phyloP scores from a whole-genome alignment of 2,113 vertebrate species.

The Menura novaehollandiae region DNA sequence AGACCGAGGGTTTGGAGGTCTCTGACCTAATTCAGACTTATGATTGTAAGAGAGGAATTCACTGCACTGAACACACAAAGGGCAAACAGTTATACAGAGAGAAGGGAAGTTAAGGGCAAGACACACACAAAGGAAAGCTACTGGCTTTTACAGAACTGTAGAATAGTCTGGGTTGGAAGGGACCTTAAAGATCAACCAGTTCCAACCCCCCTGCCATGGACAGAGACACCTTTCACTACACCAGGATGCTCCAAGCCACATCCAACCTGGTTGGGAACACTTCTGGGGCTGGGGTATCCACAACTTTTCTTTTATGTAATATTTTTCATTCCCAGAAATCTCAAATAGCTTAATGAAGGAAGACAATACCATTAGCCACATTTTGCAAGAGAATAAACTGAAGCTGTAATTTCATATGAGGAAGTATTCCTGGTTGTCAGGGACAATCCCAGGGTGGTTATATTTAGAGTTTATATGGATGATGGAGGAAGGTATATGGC shows the following conservation, averaged over 20 bases:
- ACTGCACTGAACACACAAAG: neutral
- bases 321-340: neutral
- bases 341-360: neutral
- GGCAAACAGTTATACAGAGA: neutral
- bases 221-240: neutral
- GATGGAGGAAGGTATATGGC: neutral
- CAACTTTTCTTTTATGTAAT: neutral
- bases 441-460: neutral
- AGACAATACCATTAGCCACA: accelerated
- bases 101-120: neutral
- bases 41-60: neutral
- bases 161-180: neutral
- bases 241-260: neutral
- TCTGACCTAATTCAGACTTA: neutral
- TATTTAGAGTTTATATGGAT: neutral
- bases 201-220: neutral
- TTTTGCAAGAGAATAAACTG: neutral
- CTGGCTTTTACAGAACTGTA: neutral
- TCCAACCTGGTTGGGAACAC: neutral
- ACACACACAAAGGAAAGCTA: neutral
- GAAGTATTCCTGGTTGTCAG: neutral
- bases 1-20: neutral
- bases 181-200: accelerated
- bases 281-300: neutral
- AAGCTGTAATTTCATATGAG: neutral